phyloP scores from a whole-genome alignment of 2,797 vertebrate species.

The Pangasius macronema region DNA sequence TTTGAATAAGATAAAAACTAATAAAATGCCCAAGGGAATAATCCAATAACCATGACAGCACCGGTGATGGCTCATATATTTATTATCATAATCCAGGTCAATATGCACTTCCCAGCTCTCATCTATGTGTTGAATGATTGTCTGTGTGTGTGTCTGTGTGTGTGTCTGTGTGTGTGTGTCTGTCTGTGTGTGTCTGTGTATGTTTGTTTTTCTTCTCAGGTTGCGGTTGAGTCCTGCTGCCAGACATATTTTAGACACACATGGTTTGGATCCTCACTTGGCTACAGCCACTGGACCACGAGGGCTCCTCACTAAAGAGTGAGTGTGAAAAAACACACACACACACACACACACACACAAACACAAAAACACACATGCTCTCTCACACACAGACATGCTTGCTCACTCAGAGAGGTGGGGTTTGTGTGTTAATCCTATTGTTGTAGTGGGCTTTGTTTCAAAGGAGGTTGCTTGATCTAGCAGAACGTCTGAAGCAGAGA shows the following conservation, averaged over 20 bases:
- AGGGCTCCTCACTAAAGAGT: slow-evolving; percentile 96
- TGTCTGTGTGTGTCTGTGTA: not conserved
- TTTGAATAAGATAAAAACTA: not conserved
- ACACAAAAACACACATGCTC: not conserved
- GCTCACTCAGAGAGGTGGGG: not conserved
- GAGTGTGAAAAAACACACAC: slow-evolving; percentile 61
- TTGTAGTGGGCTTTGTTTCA: not conserved
- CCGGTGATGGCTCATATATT: not conserved
- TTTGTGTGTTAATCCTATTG: not conserved
- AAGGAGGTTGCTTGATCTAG: not conserved
- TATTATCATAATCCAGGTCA: not conserved
- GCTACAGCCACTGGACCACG: slow-evolving; percentile 84
- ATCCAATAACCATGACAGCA: not conserved
- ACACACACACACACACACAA: not conserved
- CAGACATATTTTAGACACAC: slow-evolving; percentile 87
- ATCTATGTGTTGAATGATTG: not conserved
- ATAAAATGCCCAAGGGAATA: not conserved
- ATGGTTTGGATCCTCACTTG: slow-evolving; percentile 80
- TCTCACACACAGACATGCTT: not conserved
- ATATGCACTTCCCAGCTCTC: not conserved
- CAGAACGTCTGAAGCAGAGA: not conserved
- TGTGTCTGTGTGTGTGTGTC: not conserved
- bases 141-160: not conserved
- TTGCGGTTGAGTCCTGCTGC: slow-evolving; percentile 93
- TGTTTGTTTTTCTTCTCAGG: slow-evolving; percentile 66